Evolutionary conservation across 2,888 invertebrate species (phyloP).

Genomic region (Thelaira solivaga): DNA sequence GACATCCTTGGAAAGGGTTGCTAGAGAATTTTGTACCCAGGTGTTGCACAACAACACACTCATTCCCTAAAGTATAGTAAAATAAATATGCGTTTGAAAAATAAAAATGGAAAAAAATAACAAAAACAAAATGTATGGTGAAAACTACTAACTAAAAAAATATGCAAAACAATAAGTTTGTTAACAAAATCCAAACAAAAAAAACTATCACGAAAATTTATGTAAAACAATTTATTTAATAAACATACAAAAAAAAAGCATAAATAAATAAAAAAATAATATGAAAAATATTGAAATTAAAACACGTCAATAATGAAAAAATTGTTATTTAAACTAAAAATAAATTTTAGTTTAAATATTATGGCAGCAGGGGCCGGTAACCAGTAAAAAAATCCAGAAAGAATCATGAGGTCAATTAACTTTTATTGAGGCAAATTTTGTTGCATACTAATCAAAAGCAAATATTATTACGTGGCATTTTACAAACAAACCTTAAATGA

Average conservation of each 20-base stretch:
- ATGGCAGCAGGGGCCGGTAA: no score
- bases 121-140: not conserved
- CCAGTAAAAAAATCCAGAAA: no score
- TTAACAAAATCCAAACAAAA: no score
- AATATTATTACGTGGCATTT: no score
- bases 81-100: not conserved
- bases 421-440: no score
- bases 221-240: not conserved
- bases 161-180: not conserved
- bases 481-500: no score
- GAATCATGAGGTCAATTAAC: no score
- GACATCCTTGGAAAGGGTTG: not conserved
- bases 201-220: not conserved
- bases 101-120: not conserved
- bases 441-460: no score
- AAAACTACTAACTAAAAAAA: not conserved
- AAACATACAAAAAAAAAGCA: not conserved
- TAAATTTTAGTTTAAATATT: no score
- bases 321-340: not conserved
- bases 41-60: not conserved
- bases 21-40: not conserved
- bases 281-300: not conserved
- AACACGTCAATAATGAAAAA: not conserved
- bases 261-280: not conserved
- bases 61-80: not conserved